Conservation (phyloP, 2,888 invertebrate species). For the Drosophila crucigera region DNA sequence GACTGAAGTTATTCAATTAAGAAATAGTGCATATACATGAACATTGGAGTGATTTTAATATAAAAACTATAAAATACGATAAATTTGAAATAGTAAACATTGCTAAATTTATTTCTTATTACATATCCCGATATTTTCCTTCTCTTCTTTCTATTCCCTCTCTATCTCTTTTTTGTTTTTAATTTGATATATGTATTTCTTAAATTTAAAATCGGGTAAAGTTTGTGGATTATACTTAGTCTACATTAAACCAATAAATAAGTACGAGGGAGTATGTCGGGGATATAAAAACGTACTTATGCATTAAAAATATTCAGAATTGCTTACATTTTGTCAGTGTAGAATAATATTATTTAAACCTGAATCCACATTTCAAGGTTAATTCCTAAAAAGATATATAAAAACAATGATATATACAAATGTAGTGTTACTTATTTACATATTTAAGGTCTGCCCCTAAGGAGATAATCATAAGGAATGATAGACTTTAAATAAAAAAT, state of each 20-base stretch:
- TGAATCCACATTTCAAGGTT: neutral
- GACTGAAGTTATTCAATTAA: neutral
- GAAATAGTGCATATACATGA: neutral
- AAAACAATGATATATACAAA: neutral
- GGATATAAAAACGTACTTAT: neutral
- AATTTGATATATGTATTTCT: neutral
- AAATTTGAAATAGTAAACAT: neutral
- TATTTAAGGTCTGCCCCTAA: neutral
- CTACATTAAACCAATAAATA: neutral
- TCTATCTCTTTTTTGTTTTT: neutral
- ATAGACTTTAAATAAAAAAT: neutral
- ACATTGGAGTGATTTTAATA: neutral
- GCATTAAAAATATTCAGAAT: neutral
- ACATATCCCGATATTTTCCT: neutral
- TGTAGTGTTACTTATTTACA: neutral
- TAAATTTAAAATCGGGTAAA: neutral
- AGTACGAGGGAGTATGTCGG: neutral
- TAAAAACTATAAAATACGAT: neutral
- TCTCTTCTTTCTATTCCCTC: neutral
- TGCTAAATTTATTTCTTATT: neutral
- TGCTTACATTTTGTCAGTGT: neutral
- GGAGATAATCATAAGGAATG: no score
- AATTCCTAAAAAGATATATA: neutral
- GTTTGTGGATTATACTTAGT: neutral
- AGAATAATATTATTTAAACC: neutral